Percentiles rank a stretch among this genome's conserved stretches.
Evolutionary conservation across 2,113 vertebrate genomes (phyloP).

Genomic region (Poicephalus gulielmi): DNA sequence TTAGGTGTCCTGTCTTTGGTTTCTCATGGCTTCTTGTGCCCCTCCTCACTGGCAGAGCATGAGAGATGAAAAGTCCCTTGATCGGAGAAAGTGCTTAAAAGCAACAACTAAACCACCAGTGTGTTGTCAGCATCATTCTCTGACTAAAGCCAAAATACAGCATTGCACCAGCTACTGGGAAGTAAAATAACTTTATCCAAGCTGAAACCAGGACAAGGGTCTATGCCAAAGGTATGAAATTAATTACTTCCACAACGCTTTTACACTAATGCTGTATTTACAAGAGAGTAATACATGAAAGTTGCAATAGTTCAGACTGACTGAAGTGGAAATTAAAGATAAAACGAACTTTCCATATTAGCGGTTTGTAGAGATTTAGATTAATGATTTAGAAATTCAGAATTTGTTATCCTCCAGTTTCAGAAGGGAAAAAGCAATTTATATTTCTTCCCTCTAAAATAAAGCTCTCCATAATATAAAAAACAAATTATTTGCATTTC

Average conservation of each 20-base stretch:
- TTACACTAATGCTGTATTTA: neutral
- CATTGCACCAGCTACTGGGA: neutral
- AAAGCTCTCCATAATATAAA: neutral
- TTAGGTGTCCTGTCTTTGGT: neutral
- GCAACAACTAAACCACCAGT: neutral
- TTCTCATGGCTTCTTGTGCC: neutral
- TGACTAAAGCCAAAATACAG: neutral
- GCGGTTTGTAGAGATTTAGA: neutral
- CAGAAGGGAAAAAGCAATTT: neutral
- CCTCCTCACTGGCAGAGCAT: neutral
- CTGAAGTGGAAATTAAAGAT: neutral
- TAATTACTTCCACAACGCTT: neutral
- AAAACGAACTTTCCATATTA: neutral
- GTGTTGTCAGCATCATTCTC: neutral
- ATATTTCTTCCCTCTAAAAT: neutral
- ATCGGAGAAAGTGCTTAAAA: neutral
- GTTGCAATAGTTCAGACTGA: neutral
- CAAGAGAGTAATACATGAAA: neutral
- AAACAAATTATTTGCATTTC: neutral
- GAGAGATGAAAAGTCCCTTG: neutral
- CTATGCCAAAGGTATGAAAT: neutral
- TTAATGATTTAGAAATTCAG: neutral
- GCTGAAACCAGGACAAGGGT: neutral
- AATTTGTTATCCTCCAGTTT: neutral
- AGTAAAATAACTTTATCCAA: neutral